phyloP scores from a whole-genome alignment of 1,140 invertebrate genomes.

The Drosophila nigromelanica region DNA sequence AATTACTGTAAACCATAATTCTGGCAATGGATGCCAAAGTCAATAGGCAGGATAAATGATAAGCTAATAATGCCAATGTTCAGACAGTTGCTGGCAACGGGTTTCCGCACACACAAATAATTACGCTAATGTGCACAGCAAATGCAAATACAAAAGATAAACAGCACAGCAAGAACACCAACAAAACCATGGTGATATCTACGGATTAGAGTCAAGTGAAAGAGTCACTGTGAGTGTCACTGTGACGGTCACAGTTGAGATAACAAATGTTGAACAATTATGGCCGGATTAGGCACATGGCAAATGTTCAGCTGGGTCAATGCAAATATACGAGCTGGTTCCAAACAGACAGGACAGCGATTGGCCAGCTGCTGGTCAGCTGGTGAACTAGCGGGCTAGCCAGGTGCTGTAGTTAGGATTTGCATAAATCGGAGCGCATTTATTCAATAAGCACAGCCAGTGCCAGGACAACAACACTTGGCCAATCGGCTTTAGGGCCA shows the following conservation, averaged over 20 bases:
- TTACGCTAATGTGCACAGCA: slow-evolving; percentile 65
- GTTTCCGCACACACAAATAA: slow-evolving; percentile 59
- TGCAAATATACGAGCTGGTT: slow-evolving; percentile 19
- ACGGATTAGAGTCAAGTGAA: slow-evolving; percentile 17
- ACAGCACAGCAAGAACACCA: slow-evolving; percentile 54
- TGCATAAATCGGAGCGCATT: slow-evolving; percentile 73
- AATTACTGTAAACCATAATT: slow-evolving; percentile 58
- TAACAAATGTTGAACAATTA: slow-evolving; percentile 76
- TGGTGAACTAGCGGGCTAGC: not conserved
- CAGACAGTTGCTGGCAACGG: slow-evolving; percentile 12
- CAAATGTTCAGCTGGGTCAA: slow-evolving; percentile 39
- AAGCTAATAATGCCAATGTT: slow-evolving; percentile 60
- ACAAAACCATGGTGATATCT: slow-evolving; percentile 43
- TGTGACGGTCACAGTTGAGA: slow-evolving; percentile 35
- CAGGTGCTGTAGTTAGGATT: slow-evolving; percentile 47
- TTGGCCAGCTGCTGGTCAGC: not conserved
- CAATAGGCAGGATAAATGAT: slow-evolving; percentile 36
- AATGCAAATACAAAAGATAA: slow-evolving; percentile 62
- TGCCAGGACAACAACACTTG: slow-evolving; percentile 28
- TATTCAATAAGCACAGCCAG: slow-evolving; percentile 64
- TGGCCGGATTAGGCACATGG: slow-evolving; percentile 64
- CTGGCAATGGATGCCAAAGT: slow-evolving; percentile 43
- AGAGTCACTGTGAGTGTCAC: slow-evolving; percentile 6
- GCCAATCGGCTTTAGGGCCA: slow-evolving; percentile 73
- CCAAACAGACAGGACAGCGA: not conserved